Percentiles rank a stretch among this genome's conserved stretches.
phyloP scores from a whole-genome alignment of 2,888 invertebrate genomes.

The Bembecia ichneumoniformis region DNA sequence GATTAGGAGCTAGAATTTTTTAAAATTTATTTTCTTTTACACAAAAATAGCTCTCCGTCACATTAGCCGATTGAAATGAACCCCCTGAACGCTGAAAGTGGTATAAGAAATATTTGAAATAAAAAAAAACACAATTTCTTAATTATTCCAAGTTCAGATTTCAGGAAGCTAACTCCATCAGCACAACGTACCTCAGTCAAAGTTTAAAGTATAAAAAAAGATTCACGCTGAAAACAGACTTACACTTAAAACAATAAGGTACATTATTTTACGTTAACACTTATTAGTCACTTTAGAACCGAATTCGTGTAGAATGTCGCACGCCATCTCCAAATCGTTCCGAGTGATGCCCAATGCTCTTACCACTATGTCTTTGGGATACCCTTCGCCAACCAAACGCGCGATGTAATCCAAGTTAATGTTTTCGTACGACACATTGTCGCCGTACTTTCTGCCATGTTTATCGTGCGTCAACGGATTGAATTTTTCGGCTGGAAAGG shows the following conservation, averaged over 20 bases:
- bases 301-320: slow-evolving; percentile 93
- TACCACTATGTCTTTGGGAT: slow-evolving; percentile 91
- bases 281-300: slow-evolving; percentile 71
- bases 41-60: too few relatives aligned
- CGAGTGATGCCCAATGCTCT: slow-evolving; percentile 92
- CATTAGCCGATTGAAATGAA: too few relatives aligned
- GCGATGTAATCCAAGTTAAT: slow-evolving; percentile 93
- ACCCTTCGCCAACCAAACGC: slow-evolving; percentile 89
- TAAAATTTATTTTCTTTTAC: too few relatives aligned
- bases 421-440: slow-evolving; percentile 84
- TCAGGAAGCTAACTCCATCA: too few relatives aligned
- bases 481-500: slow-evolving; percentile 51
- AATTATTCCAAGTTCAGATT: too few relatives aligned
- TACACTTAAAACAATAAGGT: slow-evolving; percentile 30
- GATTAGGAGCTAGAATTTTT: too few relatives aligned
- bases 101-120: too few relatives aligned
- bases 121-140: too few relatives aligned
- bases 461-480: slow-evolving; percentile 67
- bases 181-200: too few relatives aligned
- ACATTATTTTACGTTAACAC: slow-evolving; percentile 8
- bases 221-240: slow-evolving; percentile 24
- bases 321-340: slow-evolving; percentile 96
- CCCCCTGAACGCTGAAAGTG: too few relatives aligned
- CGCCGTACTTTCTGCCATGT: slow-evolving; percentile 58
- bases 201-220: too few relatives aligned